Evolutionary conservation across 2,888 invertebrate species (phyloP).

Genomic region (Macrosoma leucophasiata): DNA sequence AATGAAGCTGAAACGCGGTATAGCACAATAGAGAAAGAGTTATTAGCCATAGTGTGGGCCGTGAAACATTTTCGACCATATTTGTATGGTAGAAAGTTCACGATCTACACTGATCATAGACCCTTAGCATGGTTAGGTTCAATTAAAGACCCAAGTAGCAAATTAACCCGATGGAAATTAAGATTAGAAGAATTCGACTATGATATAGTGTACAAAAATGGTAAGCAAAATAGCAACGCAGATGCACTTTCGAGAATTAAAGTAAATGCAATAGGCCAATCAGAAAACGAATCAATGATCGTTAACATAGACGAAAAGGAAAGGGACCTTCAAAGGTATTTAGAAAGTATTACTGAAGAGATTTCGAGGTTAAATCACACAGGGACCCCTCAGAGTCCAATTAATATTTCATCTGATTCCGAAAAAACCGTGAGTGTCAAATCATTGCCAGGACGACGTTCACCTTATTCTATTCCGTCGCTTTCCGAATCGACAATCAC

Average conservation of each 20-base stretch:
- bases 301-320: slow-evolving; percentile 14
- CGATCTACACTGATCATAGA: too few species aligned
- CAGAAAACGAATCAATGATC: slow-evolving; percentile 8
- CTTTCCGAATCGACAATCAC: too few species aligned
- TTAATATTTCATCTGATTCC: too few species aligned
- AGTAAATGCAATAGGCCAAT: slow-evolving; percentile 6
- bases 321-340: too few species aligned
- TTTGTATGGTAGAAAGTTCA: slow-evolving; percentile 13
- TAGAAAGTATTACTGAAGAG: slow-evolving; percentile 1
- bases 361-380: too few species aligned
- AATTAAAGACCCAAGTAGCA: too few species aligned
- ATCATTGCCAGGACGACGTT: too few species aligned
- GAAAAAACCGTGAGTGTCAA: too few species aligned
- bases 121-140: too few species aligned
- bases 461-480: too few species aligned
- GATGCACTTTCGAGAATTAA: slow-evolving; percentile 19
- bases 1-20: slow-evolving; percentile 11
- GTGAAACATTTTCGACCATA: slow-evolving; percentile 17
- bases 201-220: slow-evolving; percentile 12
- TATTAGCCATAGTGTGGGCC: slow-evolving; percentile 15
- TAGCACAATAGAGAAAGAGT: slow-evolving; percentile 16
- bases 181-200: too few species aligned
- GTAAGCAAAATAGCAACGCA: slow-evolving; percentile 16
- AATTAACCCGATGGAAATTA: too few species aligned
- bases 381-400: slow-evolving; percentile 1